Evolutionary conservation across 2,797 vertebrate species (phyloP).

Genomic region (Lutjanus argentimaculatus): DNA sequence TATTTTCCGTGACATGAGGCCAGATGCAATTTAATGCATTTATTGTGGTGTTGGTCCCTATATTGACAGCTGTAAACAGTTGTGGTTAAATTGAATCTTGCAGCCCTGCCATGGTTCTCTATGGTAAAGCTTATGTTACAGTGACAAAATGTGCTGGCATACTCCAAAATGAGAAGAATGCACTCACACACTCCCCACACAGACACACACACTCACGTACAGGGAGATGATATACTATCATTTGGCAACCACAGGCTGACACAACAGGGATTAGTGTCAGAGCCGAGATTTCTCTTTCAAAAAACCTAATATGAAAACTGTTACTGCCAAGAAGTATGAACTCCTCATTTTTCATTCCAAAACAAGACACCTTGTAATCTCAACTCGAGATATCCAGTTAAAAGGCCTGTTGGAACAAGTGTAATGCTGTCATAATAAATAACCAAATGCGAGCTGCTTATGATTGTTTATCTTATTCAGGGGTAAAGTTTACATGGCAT

Average conservation of each 20-base stretch:
- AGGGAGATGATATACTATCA: constrained; percentile 78
- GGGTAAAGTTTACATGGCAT: constrained; percentile 27
- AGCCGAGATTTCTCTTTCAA: constrained; percentile 65
- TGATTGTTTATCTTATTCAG: constrained; percentile 64
- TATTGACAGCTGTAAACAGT: constrained; percentile 87
- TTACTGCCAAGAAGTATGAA: constrained; percentile 67
- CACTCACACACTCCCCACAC: constrained; percentile 29
- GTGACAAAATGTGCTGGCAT: constrained; percentile 79
- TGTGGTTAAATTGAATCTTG: constrained; percentile 85
- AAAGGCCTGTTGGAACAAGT: constrained; percentile 74
- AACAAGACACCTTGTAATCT: constrained; percentile 70
- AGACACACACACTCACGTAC: constrained; percentile 44
- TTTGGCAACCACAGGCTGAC: constrained; percentile 82
- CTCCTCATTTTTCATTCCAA: constrained; percentile 70
- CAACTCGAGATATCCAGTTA: constrained; percentile 67
- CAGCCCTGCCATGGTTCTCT: constrained; percentile 72
- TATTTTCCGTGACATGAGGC: constrained; percentile 85
- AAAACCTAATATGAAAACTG: constrained; percentile 74
- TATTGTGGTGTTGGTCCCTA: constrained; percentile 86
- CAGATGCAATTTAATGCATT: constrained; percentile 88
- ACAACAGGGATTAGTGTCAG: constrained; percentile 82
- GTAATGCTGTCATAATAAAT: constrained; percentile 56
- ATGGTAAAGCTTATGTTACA: constrained; percentile 80
- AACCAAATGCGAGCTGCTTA: constrained; percentile 52
- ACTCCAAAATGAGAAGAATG: constrained; percentile 76